Base-by-base conservation (phyloP, 1,140 invertebrate genomes). In the Tetramorium simillimum region DNA sequence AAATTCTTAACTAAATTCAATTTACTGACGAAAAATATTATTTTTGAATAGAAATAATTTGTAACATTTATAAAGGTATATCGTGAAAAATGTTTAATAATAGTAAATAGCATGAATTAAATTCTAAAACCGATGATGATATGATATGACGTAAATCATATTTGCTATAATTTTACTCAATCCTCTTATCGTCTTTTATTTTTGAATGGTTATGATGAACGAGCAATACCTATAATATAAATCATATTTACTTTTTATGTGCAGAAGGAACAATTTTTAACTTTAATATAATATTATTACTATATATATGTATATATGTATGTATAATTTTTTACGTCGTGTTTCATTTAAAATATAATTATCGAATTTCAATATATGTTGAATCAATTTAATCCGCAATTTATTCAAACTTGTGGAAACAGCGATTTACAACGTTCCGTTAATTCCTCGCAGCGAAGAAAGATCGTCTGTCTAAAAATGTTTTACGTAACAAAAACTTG, bases 361-460 rank as follows among this genome's bases (percentile, higher is more conserved):
- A 37, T 69, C 28, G 6, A 7, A 5, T 14, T 72, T 53, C 2
- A 18, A 40, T 37, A 28, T 81, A 9, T 43, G n/a, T 33, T 14
- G 1, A 65, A 49, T 65, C 18, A 63, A 67, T 80, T 67, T 65
- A 37, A 67, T 58, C n/a, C 14, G 33, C 51, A 21, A n/a, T 80
- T 4, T 14, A 28, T 53, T 78, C 12, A 16, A 18, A 72, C 37
- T n/a, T 28, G 49, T 40, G 14, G 46, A 49, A 40, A 78, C 37
- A 4, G 24, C 58, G 18, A 77, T 77, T 80, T 51, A 24, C 28
- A 63, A 4, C n/a, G 18, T 67, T 33, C 14, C 43, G 40, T 51
- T 80, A 80, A 80, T 80, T 80, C 28, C 62, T 80, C 12, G 18
- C 60, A 46, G 60, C 60, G 62, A 80, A 78, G 60, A 28, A 80